phyloP scores from a whole-genome alignment of 2,888 invertebrate genomes.

The Myopa tessellatipennis region DNA sequence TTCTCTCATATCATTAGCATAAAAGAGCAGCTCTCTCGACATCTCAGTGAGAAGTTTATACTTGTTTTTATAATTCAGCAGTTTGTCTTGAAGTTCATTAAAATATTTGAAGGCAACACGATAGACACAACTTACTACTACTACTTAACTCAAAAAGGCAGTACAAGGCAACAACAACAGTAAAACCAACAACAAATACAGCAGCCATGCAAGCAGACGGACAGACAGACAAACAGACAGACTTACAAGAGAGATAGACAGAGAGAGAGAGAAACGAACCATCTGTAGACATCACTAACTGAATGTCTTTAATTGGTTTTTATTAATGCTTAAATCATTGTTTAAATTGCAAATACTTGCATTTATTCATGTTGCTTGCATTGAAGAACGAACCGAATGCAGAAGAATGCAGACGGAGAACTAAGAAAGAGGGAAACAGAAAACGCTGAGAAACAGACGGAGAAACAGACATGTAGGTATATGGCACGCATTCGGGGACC shows the following conservation, averaged over 20 bases:
- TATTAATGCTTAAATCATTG: slow-evolving; percentile 37
- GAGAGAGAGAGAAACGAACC: background rate
- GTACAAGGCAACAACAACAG: background rate
- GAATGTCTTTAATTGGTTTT: slow-evolving; percentile 38
- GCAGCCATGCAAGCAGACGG: background rate
- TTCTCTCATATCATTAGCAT: too few species aligned
- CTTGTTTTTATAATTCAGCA: too few species aligned
- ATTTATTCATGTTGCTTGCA: slow-evolving; percentile 29
- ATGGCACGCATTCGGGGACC: too few species aligned
- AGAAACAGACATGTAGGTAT: too few species aligned
- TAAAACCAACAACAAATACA: background rate
- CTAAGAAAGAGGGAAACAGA: too few species aligned
- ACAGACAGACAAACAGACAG: too few species aligned
- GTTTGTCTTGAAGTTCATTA: slow-evolving; percentile 11
- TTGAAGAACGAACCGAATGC: background rate
- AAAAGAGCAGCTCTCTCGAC: too few species aligned
- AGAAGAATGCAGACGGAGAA: too few species aligned
- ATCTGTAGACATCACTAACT: slow-evolving; percentile 15
- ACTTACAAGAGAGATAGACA: too few species aligned
- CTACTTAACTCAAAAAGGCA: background rate
- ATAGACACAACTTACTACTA: background rate
- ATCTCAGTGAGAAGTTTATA: too few species aligned
- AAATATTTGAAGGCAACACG: slow-evolving; percentile 1
- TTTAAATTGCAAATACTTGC: slow-evolving; percentile 34
- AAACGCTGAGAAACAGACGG: too few species aligned